Evolutionary conservation across 2,888 invertebrate genomes (phyloP).

Genomic region (Cosmopolites sordidus): DNA sequence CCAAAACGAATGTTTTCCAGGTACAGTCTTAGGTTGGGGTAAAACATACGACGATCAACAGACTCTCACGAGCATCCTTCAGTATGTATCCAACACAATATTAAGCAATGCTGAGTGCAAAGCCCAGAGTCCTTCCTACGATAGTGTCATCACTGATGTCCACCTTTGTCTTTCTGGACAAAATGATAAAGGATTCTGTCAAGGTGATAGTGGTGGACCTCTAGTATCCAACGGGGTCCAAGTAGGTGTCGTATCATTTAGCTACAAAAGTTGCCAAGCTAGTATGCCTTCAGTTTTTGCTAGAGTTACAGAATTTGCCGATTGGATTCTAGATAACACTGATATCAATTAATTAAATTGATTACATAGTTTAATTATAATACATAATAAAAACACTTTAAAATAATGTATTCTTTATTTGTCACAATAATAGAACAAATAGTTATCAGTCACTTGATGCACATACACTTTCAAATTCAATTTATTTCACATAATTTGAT

Average conservation of each 20-base stretch:
- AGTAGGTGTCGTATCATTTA: slow-evolving; percentile 31
- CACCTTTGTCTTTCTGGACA: slow-evolving; percentile 29
- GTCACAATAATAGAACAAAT: too few species aligned
- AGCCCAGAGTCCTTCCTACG: slow-evolving; percentile 12
- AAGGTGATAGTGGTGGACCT: slow-evolving; percentile 31
- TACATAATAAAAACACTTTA: too few species aligned
- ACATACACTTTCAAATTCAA: too few species aligned
- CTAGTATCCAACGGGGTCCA: slow-evolving; percentile 26
- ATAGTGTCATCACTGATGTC: slow-evolving; percentile 14
- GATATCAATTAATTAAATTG: slow-evolving; percentile 12
- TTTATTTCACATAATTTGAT: too few species aligned
- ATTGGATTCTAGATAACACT: slow-evolving; percentile 29
- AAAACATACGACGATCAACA: slow-evolving; percentile 11
- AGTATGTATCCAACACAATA: slow-evolving; percentile 17
- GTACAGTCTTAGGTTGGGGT: slow-evolving; percentile 27
- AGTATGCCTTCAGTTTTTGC: slow-evolving; percentile 30
- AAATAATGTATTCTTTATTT: too few species aligned
- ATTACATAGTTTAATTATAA: too few species aligned
- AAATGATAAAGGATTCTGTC: slow-evolving; percentile 24
- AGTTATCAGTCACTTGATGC: too few species aligned
- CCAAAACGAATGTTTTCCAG: too few species aligned
- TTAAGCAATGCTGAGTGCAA: slow-evolving; percentile 24
- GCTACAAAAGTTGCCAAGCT: slow-evolving; percentile 21
- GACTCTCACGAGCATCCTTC: slow-evolving; percentile 11
- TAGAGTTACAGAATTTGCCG: slow-evolving; percentile 23